Base-by-base conservation (phyloP, 2,797 vertebrate species). In the Leptatherina wallacei region DNA sequence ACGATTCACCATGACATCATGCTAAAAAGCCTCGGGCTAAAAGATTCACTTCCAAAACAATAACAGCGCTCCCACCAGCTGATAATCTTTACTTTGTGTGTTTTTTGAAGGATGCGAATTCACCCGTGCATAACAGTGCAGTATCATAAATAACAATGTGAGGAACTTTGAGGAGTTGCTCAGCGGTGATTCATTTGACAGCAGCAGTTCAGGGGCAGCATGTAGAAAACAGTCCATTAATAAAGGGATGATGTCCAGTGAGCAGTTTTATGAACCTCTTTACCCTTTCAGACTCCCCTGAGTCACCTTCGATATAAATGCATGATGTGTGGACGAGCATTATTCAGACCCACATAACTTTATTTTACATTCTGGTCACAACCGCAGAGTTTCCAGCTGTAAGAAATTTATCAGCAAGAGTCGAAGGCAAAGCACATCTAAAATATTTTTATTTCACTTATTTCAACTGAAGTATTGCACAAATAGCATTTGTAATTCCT, bases 251-350 rank as follows among this genome's bases (percentile, higher is more conserved):
- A 64, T 71, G 69, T 63, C 61, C 69, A 57, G 27, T 20, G 38
- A 70, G 47, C 40, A 30, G 32, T 56, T 71, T 71, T 63, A 71
- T 71, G 69, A 71, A 56, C 51, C 73, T 57, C 33, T 57, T 63
- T 51, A 73, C 56, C 58, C 65, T 38, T 14, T 18, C 61, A 27
- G 8, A 24, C 58, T 27, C 49, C 52, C 69, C 13, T 16, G 30
- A 71, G 61, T 71, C 61, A 63, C 69, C 61, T 57, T 71, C 40
- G 18, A 27, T 9, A 42, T 42, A 32, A 62, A 70, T 7, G 40
- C 47, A 47, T 4, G 7, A 33, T 55, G 29, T 22, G 20, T 22
- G n/a, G 52, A 66, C 38, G 14, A 57, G 38, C n/a, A 36, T 7
- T 22, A 13, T 47, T 59, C 29, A 68, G 35, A 68, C 54, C 20